A percentile compares a stretch with the other conserved stretches of the same genome.
phyloP scores from a whole-genome alignment of 1,140 invertebrate genomes.

The Polypedilum pembai region DNA sequence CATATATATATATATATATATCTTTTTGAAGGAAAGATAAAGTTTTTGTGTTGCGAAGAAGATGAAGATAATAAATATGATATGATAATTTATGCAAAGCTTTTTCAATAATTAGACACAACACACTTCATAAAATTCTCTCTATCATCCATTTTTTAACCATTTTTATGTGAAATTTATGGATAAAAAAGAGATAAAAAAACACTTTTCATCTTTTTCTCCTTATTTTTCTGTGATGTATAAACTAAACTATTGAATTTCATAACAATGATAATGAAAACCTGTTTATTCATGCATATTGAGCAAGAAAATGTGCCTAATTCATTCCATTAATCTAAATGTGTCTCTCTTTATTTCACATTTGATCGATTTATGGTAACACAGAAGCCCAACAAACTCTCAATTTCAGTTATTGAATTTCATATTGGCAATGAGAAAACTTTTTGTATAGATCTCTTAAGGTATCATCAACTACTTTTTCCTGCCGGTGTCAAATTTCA shows the following conservation, averaged over 20 bases:
- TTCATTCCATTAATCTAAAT: neutral
- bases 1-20: too few relatives aligned
- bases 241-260: neutral
- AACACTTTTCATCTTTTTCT: neutral
- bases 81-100: slow-evolving; percentile 18
- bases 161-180: slow-evolving; percentile 15
- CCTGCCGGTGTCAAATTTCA: neutral
- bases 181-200: neutral
- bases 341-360: neutral
- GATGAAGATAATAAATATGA: too few relatives aligned
- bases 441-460: neutral
- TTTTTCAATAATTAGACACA: slow-evolving; percentile 19
- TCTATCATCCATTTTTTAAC: neutral
- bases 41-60: too few relatives aligned
- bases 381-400: neutral
- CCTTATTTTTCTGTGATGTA: neutral
- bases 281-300: neutral
- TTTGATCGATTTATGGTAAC: neutral
- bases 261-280: neutral
- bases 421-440: neutral
- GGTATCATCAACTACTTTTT: neutral
- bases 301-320: neutral
- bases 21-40: too few relatives aligned
- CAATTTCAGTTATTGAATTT: slow-evolving; percentile 19
- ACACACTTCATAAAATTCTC: slow-evolving; percentile 9